Evolutionary conservation across 1,140 invertebrate genomes (phyloP), one percentile per base, ranked within the genome.

Genomic region (Eulimnadia texana): DNA sequence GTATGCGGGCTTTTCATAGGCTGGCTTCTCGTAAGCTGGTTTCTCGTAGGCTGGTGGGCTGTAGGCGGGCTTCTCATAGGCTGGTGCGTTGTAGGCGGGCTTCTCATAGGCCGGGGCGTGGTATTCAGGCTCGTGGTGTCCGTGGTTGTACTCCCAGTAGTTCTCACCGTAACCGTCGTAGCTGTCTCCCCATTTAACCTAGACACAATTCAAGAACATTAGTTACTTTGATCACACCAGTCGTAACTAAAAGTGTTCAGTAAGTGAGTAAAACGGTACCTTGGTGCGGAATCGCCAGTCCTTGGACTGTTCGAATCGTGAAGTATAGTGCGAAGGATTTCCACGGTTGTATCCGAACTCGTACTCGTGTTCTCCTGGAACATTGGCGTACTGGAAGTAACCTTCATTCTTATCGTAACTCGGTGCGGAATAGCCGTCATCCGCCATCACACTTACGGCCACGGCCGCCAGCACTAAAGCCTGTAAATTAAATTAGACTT

Each of bases 171-270:
- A n/a, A n/a, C n/a, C n/a, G n/a, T n/a, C n/a, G n/a, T n/a, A n/a
- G n/a, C n/a, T n/a, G n/a, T n/a, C n/a, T n/a, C n/a, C n/a, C n/a
- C n/a, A n/a, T n/a, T n/a, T n/a, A n/a, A n/a, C n/a, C n/a, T n/a
- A n/a, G n/a, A n/a, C n/a, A n/a, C n/a, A n/a, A n/a, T n/a, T n/a
- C n/a, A n/a, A n/a, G n/a, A n/a, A n/a, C n/a, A n/a, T n/a, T 86
- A 93, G 68, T 88, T 90, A 67, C 90, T 87, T 74, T 91, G 88
- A 50, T 88, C 88, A 65, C 90, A 88, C 63, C 84, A 83, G 66
- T 86, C 88, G 66, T 88, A 80, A 70, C 83, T 85, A 69, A 90
- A 86, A 28, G 84, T 85, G 88, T 88, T 92, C 69, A 84, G 81
- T 49, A 90, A 84, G 88, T 91, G 67, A n/a, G n/a, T n/a, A 65